Evolutionary conservation across 2,888 invertebrate genomes (phyloP).

Genomic region (Dryococelus australis): DNA sequence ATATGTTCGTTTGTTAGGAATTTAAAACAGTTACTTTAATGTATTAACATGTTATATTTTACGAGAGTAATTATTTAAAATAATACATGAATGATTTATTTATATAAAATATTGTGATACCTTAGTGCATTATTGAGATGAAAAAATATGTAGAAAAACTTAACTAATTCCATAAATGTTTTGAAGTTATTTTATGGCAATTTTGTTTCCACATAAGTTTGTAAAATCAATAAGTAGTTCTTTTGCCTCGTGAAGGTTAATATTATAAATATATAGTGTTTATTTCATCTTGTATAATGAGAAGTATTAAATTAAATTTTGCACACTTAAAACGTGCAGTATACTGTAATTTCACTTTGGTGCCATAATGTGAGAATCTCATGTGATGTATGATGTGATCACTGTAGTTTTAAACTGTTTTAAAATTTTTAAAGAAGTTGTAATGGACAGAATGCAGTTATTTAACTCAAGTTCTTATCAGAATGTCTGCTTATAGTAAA

Average conservation of each 20-base stretch:
- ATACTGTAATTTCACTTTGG: neutral
- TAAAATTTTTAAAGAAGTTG: neutral
- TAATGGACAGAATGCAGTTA: neutral
- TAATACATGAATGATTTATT: constrained; percentile 8
- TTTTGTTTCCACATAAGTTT: neutral
- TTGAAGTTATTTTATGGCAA: too few species aligned
- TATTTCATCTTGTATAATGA: neutral
- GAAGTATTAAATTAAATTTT: neutral
- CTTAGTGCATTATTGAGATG: neutral
- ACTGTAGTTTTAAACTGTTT: constrained; percentile 16
- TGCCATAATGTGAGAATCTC: constrained; percentile 9
- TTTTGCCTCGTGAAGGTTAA: neutral
- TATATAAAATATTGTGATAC: constrained; percentile 8
- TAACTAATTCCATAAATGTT: neutral
- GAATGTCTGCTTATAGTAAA: neutral
- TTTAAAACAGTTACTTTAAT: constrained; percentile 4
- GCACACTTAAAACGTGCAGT: neutral
- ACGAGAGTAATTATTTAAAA: neutral
- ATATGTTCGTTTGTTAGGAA: neutral
- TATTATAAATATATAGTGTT: neutral
- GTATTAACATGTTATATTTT: constrained; percentile 7
- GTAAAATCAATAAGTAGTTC: neutral
- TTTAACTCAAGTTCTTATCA: neutral
- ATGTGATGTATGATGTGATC: constrained; percentile 1
- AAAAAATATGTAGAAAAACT: neutral